These are phyloP conservation scores for Malurus melanocephalus DNA, from an alignment of 2,113 vertebrate genomes.

Conservation along the genomic window DNA sequence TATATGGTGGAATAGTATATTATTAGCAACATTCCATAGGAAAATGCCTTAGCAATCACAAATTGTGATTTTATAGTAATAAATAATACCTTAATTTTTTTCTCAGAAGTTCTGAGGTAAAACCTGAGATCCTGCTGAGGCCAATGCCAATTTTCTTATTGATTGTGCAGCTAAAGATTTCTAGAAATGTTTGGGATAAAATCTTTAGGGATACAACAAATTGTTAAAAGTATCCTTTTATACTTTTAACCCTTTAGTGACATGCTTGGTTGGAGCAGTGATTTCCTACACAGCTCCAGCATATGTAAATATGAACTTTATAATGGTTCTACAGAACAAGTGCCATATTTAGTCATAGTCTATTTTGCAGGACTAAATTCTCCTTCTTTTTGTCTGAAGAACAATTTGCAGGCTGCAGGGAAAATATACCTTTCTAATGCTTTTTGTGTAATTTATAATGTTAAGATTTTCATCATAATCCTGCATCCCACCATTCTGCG, in stretches of 20 bases:
- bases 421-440: background rate
- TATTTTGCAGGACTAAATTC: background rate
- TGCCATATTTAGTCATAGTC: background rate
- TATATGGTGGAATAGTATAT: background rate
- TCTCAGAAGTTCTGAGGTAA: background rate
- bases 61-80: background rate
- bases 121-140: background rate
- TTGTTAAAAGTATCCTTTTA: background rate
- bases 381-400: background rate
- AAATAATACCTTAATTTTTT: background rate
- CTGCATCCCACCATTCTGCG: background rate
- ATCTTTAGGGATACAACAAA: background rate
- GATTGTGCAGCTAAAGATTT: background rate
- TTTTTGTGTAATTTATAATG: background rate
- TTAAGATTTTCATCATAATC: background rate
- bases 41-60: background rate
- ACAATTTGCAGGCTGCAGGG: background rate
- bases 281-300: background rate
- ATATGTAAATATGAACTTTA: fast-evolving
- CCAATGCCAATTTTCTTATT: background rate
- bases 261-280: background rate
- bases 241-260: background rate
- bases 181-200: background rate
- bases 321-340: background rate
- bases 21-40: background rate